A percentile compares a stretch with the other conserved stretches of the same genome.
Conservation (phyloP, 2,113 vertebrate genomes). For the Calypte anna region DNA sequence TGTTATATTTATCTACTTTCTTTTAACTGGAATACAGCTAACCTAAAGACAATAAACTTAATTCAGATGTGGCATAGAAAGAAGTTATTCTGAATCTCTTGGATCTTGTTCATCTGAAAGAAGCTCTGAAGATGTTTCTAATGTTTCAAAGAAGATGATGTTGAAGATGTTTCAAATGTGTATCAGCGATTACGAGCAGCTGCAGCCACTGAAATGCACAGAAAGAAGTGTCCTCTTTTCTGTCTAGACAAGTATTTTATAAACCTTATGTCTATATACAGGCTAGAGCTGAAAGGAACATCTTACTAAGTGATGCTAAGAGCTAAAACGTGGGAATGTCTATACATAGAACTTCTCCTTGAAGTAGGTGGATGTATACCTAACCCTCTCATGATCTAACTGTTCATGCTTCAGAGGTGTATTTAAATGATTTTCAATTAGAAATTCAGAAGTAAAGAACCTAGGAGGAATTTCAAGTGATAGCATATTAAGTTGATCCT, state of each 20-base stretch:
- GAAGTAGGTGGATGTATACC: not conserved
- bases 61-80: not conserved
- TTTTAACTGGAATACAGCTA: not conserved
- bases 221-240: not conserved
- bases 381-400: not conserved
- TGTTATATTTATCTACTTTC: not conserved
- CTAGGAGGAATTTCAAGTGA: not conserved
- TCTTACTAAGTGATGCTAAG: not conserved
- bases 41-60: not conserved
- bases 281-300: not conserved
- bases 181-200: not conserved
- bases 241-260: not conserved
- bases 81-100: not conserved
- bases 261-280: not conserved
- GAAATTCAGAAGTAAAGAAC: not conserved
- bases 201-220: not conserved
- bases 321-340: not conserved
- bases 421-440: not conserved
- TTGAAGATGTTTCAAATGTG: not conserved
- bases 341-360: not conserved
- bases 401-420: not conserved
- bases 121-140: not conserved
- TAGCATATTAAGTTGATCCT: not conserved
- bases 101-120: not conserved
- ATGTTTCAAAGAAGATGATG: not conserved